Conservation (phyloP, 2,113 vertebrate species). For the Cnemophilus loriae region DNA sequence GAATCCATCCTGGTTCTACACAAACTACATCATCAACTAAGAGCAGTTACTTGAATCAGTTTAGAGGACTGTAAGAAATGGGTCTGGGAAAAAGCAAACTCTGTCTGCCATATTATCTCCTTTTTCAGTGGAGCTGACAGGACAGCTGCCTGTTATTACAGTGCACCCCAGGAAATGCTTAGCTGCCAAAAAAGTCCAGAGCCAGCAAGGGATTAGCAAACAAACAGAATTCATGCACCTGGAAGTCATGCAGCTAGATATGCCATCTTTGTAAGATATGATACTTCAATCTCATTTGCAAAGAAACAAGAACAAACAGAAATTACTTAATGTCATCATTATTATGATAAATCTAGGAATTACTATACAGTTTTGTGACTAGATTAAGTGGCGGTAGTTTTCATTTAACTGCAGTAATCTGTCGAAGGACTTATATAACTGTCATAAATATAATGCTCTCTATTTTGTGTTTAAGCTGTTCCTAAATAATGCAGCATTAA, state of each 20-base stretch:
- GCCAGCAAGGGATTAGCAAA: conserved; percentile 67
- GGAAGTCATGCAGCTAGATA: conserved; percentile 50
- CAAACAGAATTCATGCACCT: conserved; percentile 76
- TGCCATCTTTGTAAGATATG: conserved; percentile 2
- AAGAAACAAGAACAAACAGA: conserved; percentile 60
- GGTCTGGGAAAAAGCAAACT: conserved; percentile 4
- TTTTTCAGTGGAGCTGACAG: conserved; percentile 61
- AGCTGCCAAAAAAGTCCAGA: conserved; percentile 64
- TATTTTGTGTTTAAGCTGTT: background rate
- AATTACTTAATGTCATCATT: conserved; percentile 23
- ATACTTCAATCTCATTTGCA: conserved; percentile 66
- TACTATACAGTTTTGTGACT: conserved; percentile 29
- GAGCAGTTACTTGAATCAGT: background rate
- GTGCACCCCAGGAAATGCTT: conserved; percentile 70
- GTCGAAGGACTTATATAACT: background rate
- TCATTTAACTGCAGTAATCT: conserved; percentile 46
- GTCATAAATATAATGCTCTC: background rate
- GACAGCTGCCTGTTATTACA: conserved; percentile 80
- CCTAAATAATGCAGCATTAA: conserved; percentile 6
- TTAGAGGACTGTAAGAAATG: conserved; percentile 23
- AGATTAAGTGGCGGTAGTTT: conserved; percentile 42
- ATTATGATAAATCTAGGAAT: conserved; percentile 58
- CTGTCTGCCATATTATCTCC: conserved; percentile 62
- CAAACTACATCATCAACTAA: background rate
- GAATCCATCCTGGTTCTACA: background rate